These are phyloP conservation scores for Hiodon alosoides DNA, from an alignment of 2,113 vertebrate species.

Conservation along the genomic window DNA sequence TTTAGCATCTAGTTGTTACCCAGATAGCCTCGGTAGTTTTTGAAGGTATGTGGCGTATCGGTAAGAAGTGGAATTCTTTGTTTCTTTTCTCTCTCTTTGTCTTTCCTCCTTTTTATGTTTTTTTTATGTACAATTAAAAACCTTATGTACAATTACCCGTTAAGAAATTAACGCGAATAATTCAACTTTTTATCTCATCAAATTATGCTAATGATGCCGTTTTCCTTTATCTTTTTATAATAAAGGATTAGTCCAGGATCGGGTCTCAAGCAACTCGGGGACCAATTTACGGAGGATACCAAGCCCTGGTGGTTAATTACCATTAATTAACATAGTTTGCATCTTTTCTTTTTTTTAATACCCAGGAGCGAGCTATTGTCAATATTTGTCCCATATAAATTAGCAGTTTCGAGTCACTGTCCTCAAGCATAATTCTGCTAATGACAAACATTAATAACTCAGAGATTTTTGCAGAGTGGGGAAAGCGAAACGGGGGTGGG, in stretches of 20 bases:
- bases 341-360: slow-evolving; percentile 63
- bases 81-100: slow-evolving; percentile 7
- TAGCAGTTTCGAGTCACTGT: slow-evolving; percentile 53
- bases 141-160: slow-evolving; percentile 53
- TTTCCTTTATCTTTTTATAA: slow-evolving; percentile 78
- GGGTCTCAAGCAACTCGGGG: slow-evolving; percentile 69
- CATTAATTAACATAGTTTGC: slow-evolving; percentile 78
- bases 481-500: slow-evolving; percentile 26
- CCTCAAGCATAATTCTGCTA: slow-evolving; percentile 56
- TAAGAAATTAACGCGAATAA: slow-evolving; percentile 67
- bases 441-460: slow-evolving; percentile 69
- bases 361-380: slow-evolving; percentile 66
- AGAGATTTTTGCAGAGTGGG: slow-evolving; percentile 28
- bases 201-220: slow-evolving; percentile 72
- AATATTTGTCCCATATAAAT: slow-evolving; percentile 72
- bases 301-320: slow-evolving; percentile 74
- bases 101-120: slow-evolving; percentile 26
- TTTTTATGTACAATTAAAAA: slow-evolving; percentile 57
- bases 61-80: no score
- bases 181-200: slow-evolving; percentile 59
- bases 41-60: no score
- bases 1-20: no score
- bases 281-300: slow-evolving; percentile 73
- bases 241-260: slow-evolving; percentile 74
- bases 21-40: no score